A percentile compares a stretch with the other conserved stretches of the same genome.
These are phyloP conservation scores for Meiosimyza decipiens DNA, from an alignment of 2,888 invertebrate species.

Conservation along the genomic window DNA sequence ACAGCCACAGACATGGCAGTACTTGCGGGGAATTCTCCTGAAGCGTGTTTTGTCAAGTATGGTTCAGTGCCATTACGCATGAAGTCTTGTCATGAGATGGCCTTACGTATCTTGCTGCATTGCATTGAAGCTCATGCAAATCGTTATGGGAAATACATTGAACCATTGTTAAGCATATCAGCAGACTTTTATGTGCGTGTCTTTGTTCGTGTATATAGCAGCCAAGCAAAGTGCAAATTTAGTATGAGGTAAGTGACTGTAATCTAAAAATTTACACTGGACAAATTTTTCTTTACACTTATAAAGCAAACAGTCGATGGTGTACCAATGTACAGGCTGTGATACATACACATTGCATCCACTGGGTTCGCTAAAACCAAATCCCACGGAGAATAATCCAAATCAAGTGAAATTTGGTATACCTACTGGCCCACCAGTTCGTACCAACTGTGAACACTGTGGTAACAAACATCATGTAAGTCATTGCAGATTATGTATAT, in stretches of 20 bases:
- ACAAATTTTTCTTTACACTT: background rate
- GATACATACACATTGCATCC: slow-evolving; percentile 82
- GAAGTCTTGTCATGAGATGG: slow-evolving; percentile 96
- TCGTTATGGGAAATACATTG: slow-evolving; percentile 91
- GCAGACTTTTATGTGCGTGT: slow-evolving; percentile 97
- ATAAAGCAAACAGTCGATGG: slow-evolving; percentile 84
- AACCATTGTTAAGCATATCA: slow-evolving; percentile 89
- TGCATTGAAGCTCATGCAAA: slow-evolving; percentile 93
- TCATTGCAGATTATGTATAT: slow-evolving; percentile 34
- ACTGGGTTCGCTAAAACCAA: slow-evolving; percentile 74
- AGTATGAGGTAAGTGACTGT: slow-evolving; percentile 74
- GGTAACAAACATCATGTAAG: slow-evolving; percentile 78
- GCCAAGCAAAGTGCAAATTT: slow-evolving; percentile 86
- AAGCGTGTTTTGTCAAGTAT: slow-evolving; percentile 95
- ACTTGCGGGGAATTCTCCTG: slow-evolving; percentile 93
- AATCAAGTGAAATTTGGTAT: slow-evolving; percentile 74
- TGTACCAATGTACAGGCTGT: slow-evolving; percentile 93
- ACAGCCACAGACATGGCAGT: slow-evolving; percentile 99
- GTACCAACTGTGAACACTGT: slow-evolving; percentile 79
- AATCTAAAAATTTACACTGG: background rate
- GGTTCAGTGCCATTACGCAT: slow-evolving; percentile 88
- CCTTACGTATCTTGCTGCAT: slow-evolving; percentile 90
- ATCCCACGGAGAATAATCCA: slow-evolving; percentile 71
- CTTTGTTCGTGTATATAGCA: slow-evolving; percentile 85
- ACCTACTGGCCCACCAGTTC: slow-evolving; percentile 77